Conservation (phyloP, 2,888 invertebrate species). For the Pammene aurita region DNA sequence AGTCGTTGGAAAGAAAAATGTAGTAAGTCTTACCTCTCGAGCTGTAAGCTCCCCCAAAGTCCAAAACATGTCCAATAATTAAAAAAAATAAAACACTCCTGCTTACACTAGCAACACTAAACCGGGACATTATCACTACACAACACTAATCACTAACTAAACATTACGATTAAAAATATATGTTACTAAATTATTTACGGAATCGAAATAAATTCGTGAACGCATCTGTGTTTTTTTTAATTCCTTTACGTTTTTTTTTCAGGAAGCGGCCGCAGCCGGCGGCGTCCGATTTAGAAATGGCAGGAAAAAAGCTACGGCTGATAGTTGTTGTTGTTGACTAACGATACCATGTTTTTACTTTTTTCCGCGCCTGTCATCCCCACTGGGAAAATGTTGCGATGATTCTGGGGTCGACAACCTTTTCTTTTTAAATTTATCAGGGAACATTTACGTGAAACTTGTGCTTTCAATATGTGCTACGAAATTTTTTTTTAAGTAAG, state of each 20-base stretch:
- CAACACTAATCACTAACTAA: conserved; percentile 33
- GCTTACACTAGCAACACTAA: conserved; percentile 46
- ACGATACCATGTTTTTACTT: conserved; percentile 76
- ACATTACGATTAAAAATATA: conserved; percentile 26
- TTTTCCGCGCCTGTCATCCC: conserved; percentile 75
- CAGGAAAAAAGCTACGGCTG: conserved; percentile 64
- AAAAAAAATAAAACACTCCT: conserved; percentile 53
- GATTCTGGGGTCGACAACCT: conserved; percentile 59
- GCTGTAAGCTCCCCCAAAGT: conserved; percentile 63
- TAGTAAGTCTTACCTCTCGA: conserved; percentile 71
- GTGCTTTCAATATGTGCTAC: too few species aligned
- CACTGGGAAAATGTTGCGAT: conserved; percentile 72
- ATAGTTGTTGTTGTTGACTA: conserved; percentile 73
- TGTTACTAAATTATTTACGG: conserved; percentile 27
- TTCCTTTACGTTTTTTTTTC: conserved; percentile 41
- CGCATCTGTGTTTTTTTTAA: conserved; percentile 17
- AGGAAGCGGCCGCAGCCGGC: conserved; percentile 60
- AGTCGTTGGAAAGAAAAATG: neutral
- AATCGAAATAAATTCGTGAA: conserved; percentile 33
- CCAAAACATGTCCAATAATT: conserved; percentile 55
- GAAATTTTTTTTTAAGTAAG: too few species aligned
- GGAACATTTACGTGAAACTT: too few species aligned
- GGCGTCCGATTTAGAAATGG: conserved; percentile 75
- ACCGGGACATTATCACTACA: conserved; percentile 51
- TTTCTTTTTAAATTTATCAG: conserved; percentile 45